Percentiles rank a stretch among this genome's conserved stretches.
phyloP scores from a whole-genome alignment of 23 tunicate species.

The Botrylloides violaceus region DNA sequence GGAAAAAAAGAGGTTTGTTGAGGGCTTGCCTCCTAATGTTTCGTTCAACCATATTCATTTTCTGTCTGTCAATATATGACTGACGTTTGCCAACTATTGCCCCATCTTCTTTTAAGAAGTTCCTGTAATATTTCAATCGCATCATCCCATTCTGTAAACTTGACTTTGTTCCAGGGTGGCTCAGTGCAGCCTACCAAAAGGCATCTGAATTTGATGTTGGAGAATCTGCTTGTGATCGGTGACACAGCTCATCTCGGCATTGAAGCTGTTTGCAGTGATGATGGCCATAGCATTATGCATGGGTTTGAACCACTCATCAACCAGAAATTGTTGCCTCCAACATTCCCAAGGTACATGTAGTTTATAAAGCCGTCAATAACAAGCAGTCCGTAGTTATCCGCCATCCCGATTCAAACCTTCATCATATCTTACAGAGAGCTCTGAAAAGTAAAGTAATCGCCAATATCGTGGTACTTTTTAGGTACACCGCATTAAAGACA shows the following conservation, averaged over 20 bases:
- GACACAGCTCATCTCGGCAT: constrained; percentile 16
- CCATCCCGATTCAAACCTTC: too few species aligned
- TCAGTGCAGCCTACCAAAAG: constrained; percentile 31
- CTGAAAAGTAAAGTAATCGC: too few species aligned
- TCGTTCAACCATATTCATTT: too few species aligned
- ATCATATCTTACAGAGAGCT: too few species aligned
- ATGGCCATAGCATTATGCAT: constrained; percentile 45
- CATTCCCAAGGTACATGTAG: constrained; percentile 66
- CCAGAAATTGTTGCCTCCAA: constrained; percentile 78
- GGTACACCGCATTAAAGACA: constrained; percentile 62
- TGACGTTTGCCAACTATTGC: too few species aligned
- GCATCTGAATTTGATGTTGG: constrained; percentile 34
- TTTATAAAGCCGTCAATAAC: background rate
- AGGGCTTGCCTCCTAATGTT: too few species aligned
- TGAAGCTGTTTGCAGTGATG: constrained; percentile 22
- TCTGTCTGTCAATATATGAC: too few species aligned
- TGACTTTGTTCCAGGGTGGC: constrained; percentile 47
- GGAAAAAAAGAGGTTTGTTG: constrained; percentile 66
- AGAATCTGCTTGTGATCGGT: constrained; percentile 30
- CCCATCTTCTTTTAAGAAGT: too few species aligned
- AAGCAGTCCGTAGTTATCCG: too few species aligned
- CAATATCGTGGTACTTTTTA: constrained; percentile 17
- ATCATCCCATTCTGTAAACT: constrained; percentile 2
- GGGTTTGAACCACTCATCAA: constrained; percentile 88
- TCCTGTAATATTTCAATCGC: too few species aligned